Evolutionary conservation across 1,140 invertebrate genomes (phyloP), one percentile per base, ranked within the genome.

Genomic region (Zaprionus gabonicus): DNA sequence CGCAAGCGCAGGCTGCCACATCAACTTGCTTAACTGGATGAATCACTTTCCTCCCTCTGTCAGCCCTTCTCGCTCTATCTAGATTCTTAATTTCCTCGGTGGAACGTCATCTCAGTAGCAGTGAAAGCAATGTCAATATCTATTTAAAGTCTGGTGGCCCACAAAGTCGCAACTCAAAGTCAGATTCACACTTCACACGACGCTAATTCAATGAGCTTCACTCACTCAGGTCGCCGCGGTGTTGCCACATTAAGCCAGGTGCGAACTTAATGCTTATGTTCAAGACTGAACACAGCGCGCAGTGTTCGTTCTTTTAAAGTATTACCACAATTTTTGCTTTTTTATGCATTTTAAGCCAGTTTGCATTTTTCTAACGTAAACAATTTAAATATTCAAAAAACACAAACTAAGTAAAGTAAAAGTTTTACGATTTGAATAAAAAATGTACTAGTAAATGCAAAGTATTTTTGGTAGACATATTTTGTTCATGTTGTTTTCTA

Each of bases 51-150:
- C 20, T 66, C 25, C n/a, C 34, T 23, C 23, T 23, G 23, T 23
- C 23, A 23, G 23, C 23, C 23, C 2, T 23, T 23, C 23, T 71
- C n/a, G 46, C 17, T 59, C 15, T 23, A 1, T 60, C 49, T 58
- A 59, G 66, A 6, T 23, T 12, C 28, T 2, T 27, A 20, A n/a
- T n/a, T 56, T 41, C 53, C 23, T 38, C 27, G 49, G 71, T 28
- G 53, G 20, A 55, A 69, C 68, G 78, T 70, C 58, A 69, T 57
- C 58, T 49, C 51, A 20, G 13, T n/a, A 65, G 13, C 20, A 65
- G 63, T 46, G 65, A 65, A 60, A 62, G 69, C 84, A 88, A 84
- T 90, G 84, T 90, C 84, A 88, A 88, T 90, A 84, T 84, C 75
- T 81, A 76, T 88, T 78, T 71, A 71, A 76, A 86, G 80, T 69